Conservation (phyloP, 2,797 vertebrate genomes). For the Eospalax fontanierii region DNA sequence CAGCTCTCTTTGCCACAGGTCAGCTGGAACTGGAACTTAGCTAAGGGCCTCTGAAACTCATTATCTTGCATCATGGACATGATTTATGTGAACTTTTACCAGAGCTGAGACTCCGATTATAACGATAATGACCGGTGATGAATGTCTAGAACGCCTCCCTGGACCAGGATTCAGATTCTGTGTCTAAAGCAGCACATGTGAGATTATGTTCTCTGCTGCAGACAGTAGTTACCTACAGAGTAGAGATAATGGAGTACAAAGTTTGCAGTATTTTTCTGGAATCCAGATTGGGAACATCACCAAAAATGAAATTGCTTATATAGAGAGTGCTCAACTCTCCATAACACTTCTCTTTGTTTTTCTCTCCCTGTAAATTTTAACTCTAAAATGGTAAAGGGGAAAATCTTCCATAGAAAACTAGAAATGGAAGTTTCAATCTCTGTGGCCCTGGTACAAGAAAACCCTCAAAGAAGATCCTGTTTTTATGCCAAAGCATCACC, state of each 20-base stretch:
- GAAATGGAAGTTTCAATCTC: neutral
- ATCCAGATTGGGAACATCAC: neutral
- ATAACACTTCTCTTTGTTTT: slow-evolving; percentile 33
- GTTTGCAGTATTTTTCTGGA: neutral
- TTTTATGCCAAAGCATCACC: slow-evolving; percentile 78
- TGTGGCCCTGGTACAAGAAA: slow-evolving; percentile 25
- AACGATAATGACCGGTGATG: slow-evolving; percentile 28
- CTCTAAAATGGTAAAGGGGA: slow-evolving; percentile 70
- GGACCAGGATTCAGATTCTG: neutral
- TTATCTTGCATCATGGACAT: slow-evolving; percentile 67
- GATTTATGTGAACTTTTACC: slow-evolving; percentile 51
- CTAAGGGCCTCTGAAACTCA: slow-evolving; percentile 68
- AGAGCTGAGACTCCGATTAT: slow-evolving; percentile 67
- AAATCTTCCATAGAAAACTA: slow-evolving; percentile 5
- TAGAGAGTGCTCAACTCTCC: slow-evolving; percentile 51
- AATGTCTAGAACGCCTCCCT: neutral
- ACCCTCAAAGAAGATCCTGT: slow-evolving; percentile 69
- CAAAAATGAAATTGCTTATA: neutral
- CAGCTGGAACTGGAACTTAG: slow-evolving; percentile 73
- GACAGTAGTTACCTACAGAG: neutral
- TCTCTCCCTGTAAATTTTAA: neutral
- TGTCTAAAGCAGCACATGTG: neutral
- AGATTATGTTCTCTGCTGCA: neutral
- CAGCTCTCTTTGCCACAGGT: slow-evolving; percentile 54
- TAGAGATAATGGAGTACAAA: neutral